phyloP scores from a whole-genome alignment of 1,140 invertebrate species.

The Solenopsis fugax region DNA sequence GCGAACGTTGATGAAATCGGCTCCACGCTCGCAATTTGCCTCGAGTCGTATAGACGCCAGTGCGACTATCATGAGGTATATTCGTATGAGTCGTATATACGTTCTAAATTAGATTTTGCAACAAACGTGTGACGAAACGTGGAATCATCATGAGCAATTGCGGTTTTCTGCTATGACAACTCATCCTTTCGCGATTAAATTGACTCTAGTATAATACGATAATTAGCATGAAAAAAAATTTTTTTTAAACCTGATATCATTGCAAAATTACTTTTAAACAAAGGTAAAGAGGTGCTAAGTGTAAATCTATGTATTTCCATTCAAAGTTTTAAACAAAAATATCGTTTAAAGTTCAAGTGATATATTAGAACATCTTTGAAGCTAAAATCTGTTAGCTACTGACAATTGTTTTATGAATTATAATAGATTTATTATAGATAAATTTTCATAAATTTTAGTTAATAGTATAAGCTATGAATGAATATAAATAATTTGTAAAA shows the following conservation, averaged over 20 bases:
- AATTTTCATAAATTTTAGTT: not conserved
- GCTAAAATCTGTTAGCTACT: not conserved
- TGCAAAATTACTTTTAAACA: no score
- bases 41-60: slow-evolving; percentile 19
- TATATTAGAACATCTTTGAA: not conserved
- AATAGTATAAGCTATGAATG: not conserved
- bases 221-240: not conserved
- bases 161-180: slow-evolving; percentile 50
- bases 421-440: not conserved
- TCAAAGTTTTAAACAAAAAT: not conserved
- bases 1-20: slow-evolving; percentile 60
- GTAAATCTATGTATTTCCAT: no score
- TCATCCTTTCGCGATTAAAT: slow-evolving; percentile 46
- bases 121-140: slow-evolving; percentile 55
- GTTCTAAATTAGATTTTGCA: slow-evolving; percentile 56
- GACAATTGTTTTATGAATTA: not conserved
- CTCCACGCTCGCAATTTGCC: slow-evolving; percentile 57
- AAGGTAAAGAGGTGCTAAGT: no score
- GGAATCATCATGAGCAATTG: slow-evolving; percentile 45
- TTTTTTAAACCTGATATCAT: not conserved
- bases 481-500: not conserved
- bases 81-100: not conserved
- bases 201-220: not conserved
- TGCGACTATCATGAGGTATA: slow-evolving; percentile 15
- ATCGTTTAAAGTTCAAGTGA: not conserved